These are phyloP conservation scores for Drosophila crucigera DNA, from an alignment of 2,888 invertebrate species.

Conservation along the genomic window DNA sequence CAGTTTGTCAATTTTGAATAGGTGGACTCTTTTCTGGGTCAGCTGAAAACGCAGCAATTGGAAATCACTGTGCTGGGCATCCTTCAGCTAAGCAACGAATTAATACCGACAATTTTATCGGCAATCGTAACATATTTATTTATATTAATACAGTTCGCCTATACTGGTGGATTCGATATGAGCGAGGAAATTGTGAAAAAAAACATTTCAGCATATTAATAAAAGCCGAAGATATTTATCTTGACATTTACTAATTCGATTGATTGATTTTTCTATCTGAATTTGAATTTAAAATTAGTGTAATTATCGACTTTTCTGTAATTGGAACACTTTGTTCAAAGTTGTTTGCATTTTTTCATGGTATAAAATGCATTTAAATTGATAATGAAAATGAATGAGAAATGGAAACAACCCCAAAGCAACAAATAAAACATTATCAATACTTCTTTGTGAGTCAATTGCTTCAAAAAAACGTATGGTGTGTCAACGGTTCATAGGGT, in stretches of 20 bases:
- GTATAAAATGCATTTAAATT: not conserved
- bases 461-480: not conserved
- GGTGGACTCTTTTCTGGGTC: constrained; percentile 66
- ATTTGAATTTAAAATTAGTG: not conserved
- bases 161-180: constrained; percentile 65
- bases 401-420: constrained; percentile 8
- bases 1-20: constrained; percentile 7
- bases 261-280: not conserved
- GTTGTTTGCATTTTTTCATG: not conserved
- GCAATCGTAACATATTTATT: constrained; percentile 79
- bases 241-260: not conserved
- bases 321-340: not conserved
- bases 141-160: constrained; percentile 76
- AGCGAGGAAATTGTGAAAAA: constrained; percentile 21
- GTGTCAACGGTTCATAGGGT: not conserved
- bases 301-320: not conserved
- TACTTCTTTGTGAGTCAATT: constrained; percentile 3
- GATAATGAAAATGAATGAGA: constrained; percentile 1
- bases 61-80: constrained; percentile 76
- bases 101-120: constrained; percentile 75
- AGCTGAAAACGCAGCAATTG: constrained; percentile 69
- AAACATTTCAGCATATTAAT: not conserved
- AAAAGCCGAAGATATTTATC: not conserved
- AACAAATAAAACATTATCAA: not conserved
- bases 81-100: constrained; percentile 73